Conservation (phyloP, 2,113 vertebrate species). For the Pholis gunnellus region DNA sequence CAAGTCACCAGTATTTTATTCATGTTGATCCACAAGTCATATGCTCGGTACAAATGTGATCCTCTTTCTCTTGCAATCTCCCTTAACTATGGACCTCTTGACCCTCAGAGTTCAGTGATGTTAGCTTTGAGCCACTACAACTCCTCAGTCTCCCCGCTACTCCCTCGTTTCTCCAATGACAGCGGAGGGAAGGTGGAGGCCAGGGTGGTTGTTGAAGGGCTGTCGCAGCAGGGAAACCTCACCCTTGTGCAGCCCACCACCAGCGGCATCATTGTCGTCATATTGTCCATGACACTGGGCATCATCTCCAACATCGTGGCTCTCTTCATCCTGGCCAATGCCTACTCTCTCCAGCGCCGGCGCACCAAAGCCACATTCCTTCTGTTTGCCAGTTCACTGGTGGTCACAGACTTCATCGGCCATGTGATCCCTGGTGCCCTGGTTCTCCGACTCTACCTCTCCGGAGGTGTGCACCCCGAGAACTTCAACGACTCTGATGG, state of each 20-base stretch:
- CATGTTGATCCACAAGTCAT: background rate
- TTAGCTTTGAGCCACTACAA: constrained; percentile 74
- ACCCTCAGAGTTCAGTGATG: constrained; percentile 58
- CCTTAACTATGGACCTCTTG: constrained; percentile 32
- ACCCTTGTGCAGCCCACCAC: constrained; percentile 53
- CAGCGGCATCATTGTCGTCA: constrained; percentile 77
- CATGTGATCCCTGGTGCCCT: constrained; percentile 89
- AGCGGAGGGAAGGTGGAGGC: constrained; percentile 54
- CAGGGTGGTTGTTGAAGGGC: constrained; percentile 33
- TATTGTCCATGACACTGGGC: constrained; percentile 89
- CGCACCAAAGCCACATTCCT: constrained; percentile 90
- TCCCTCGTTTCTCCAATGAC: constrained; percentile 53
- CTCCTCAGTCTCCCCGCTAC: constrained; percentile 50
- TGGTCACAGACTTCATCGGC: constrained; percentile 88
- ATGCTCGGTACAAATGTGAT: background rate
- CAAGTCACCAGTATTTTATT: background rate
- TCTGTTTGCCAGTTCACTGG: constrained; percentile 87
- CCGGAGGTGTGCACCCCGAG: constrained; percentile 46
- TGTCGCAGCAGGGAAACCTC: constrained; percentile 57
- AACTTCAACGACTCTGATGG: constrained; percentile 73
- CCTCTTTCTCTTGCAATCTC: constrained; percentile 55
- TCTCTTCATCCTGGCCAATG: constrained; percentile 86
- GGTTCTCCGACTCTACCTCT: constrained; percentile 87
- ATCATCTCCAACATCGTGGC: constrained; percentile 90
- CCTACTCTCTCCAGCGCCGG: constrained; percentile 83